A percentile compares a stretch with the other conserved stretches of the same genome.
phyloP scores from a whole-genome alignment of 64 coral and sea anemone genomes.

The Orbicella faveolata region DNA sequence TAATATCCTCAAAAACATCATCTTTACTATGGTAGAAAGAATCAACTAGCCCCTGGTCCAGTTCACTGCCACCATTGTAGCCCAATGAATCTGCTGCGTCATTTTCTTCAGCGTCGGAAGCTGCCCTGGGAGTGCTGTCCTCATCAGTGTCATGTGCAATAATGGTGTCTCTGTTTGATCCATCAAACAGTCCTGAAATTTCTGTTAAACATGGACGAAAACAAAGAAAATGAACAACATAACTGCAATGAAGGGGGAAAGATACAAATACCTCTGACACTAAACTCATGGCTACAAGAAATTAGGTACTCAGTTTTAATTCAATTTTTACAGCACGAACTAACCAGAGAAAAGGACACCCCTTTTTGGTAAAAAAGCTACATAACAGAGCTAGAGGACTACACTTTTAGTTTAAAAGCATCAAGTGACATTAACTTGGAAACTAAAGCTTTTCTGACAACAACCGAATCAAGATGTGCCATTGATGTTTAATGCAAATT shows the following conservation, averaged over 20 bases:
- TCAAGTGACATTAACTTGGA: not conserved
- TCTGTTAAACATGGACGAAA: not conserved
- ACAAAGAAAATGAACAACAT: not conserved
- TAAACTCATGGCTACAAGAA: no score
- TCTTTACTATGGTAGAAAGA: constrained; percentile 9
- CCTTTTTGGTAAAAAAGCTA: no score
- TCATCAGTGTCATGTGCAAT: constrained; percentile 53
- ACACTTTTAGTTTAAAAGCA: not conserved
- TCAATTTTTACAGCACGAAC: not conserved
- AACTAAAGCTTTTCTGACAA: not conserved
- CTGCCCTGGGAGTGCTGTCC: constrained; percentile 45
- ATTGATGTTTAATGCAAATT: constrained; percentile 41
- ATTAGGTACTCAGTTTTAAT: not conserved
- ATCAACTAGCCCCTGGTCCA: constrained; percentile 6
- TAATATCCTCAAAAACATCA: not conserved
- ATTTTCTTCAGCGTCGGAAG: constrained; percentile 18
- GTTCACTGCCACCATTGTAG: not conserved
- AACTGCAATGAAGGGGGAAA: not conserved
- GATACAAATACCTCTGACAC: no score
- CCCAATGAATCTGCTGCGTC: not conserved
- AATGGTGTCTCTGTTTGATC: constrained; percentile 49
- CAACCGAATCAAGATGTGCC: no score
- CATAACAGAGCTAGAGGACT: no score
- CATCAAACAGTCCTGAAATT: constrained; percentile 59
- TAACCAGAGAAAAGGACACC: no score